Evolutionary conservation across 1,140 invertebrate genomes (phyloP), one percentile per base, ranked within the genome.

Genomic region (Zelostemma sp.): DNA sequence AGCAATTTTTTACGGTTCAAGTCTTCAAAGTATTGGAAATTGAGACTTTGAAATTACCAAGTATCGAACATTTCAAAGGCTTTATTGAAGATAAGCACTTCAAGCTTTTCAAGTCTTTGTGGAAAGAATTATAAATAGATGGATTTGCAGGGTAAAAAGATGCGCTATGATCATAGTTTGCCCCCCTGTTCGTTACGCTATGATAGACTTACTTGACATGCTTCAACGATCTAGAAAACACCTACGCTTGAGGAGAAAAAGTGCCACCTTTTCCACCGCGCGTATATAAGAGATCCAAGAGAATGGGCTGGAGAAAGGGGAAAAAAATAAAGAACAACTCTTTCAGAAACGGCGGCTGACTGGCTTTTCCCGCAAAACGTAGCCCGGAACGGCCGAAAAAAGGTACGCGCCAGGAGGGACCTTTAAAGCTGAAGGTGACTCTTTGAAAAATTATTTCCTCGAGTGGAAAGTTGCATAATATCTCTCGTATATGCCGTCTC

Each of bases 381-480:
- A 67, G 72, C 66, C 62, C 33, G 33, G 16, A 17, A 49, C 63
- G 46, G 51, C 56, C 64, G 47, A 54, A 71, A 71, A 68, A 66
- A 57, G 45, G 51, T 40, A 45, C 18, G 25, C 49, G 58, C 18
- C 3, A 35, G 17, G 17, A 15, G 9, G 49, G 54, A 58, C 67
- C 56, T 60, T 64, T 60, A 47, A 47, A 21, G 51, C 46, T 25
- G 46, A 19, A 28, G 63, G 35, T 43, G 60, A 60, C 54, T 62
- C 78, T 80, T 81, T 81, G 79, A 81, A 77, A 78, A 80, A 81
- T 80, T 79, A 79, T 79, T 56, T 67, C 60, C 35, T 63, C 73
- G 58, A 78, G 78, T 73, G 77, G 76, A 81, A 81, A 75, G 54
- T 70, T 76, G 77, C 75, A 76, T 79, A 79, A 80, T 80, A 62